A percentile compares a stretch with the other conserved stretches of the same genome.
These are phyloP conservation scores for Meganola albula DNA, from an alignment of 2,888 invertebrate species.

Conservation along the genomic window DNA sequence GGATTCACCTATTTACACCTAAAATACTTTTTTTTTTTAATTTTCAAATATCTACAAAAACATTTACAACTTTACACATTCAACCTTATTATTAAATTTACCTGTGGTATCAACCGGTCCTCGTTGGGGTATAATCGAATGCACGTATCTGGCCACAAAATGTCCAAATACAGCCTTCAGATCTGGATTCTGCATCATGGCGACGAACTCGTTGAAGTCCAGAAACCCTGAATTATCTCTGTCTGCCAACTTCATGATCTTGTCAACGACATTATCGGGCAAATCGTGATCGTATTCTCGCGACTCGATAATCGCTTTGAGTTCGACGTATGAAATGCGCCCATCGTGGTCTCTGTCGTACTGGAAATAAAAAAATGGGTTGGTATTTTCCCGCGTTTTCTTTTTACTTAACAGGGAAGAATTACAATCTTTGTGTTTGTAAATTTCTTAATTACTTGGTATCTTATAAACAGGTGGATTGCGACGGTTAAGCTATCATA, in stretches of 20 bases:
- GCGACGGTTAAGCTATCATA: too few relatives aligned
- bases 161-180: conserved; percentile 81
- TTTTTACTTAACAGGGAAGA: too few relatives aligned
- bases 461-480: too few relatives aligned
- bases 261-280: conserved; percentile 81
- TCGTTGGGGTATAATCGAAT: conserved; percentile 76
- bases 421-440: too few relatives aligned
- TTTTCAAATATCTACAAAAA: background rate
- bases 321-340: conserved; percentile 81
- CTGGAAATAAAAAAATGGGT: conserved; percentile 63
- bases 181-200: conserved; percentile 81
- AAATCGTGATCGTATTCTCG: conserved; percentile 82
- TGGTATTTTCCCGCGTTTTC: too few relatives aligned
- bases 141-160: conserved; percentile 79
- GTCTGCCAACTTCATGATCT: conserved; percentile 83
- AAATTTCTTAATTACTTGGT: too few relatives aligned
- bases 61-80: background rate
- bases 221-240: conserved; percentile 79
- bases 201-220: conserved; percentile 84
- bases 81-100: too few relatives aligned
- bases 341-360: conserved; percentile 86
- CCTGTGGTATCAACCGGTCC: conserved; percentile 70
- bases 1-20: too few relatives aligned
- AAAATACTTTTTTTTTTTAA: too few relatives aligned
- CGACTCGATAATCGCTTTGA: conserved; percentile 79